These are phyloP conservation scores for Paramormyrops hopkinsi DNA, from an alignment of 2,797 vertebrate genomes.

Conservation along the genomic window DNA sequence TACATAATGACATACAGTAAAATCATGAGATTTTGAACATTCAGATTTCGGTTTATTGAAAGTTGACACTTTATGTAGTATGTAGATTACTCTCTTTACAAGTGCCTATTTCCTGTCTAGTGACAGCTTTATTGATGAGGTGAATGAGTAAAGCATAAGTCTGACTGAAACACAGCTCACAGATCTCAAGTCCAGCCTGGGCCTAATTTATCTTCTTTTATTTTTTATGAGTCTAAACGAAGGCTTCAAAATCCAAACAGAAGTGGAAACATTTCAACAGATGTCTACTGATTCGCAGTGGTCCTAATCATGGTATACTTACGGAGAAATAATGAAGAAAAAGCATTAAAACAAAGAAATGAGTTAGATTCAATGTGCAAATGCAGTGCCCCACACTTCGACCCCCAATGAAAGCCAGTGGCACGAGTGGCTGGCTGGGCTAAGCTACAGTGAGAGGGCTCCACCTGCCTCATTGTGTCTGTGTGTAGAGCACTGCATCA, in stretches of 20 bases:
- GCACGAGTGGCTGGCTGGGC: constrained; percentile 44
- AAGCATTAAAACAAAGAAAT: constrained; percentile 38
- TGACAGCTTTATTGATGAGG: constrained; percentile 45
- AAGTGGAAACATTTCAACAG: constrained; percentile 41
- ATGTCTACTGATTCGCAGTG: background rate
- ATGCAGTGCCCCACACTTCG: constrained; percentile 20
- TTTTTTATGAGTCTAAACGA: constrained; percentile 25
- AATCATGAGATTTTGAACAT: background rate
- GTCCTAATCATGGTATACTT: background rate
- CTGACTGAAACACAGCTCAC: background rate
- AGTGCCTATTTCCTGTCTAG: background rate
- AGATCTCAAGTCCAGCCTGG: constrained; percentile 15
- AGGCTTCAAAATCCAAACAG: constrained; percentile 41
- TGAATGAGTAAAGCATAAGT: constrained; percentile 42
- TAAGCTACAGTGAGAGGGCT: constrained; percentile 41
- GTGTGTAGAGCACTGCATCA: constrained; percentile 41
- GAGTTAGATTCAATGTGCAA: constrained; percentile 33
- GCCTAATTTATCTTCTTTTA: background rate
- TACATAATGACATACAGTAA: background rate
- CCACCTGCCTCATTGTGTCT: constrained; percentile 34
- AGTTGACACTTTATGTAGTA: background rate
- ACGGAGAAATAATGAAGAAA: constrained; percentile 17
- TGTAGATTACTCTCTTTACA: background rate
- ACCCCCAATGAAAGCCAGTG: constrained; percentile 30
- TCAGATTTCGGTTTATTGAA: background rate